Base-by-base conservation (phyloP, 2,888 invertebrate species). In the Thecophora atra region DNA sequence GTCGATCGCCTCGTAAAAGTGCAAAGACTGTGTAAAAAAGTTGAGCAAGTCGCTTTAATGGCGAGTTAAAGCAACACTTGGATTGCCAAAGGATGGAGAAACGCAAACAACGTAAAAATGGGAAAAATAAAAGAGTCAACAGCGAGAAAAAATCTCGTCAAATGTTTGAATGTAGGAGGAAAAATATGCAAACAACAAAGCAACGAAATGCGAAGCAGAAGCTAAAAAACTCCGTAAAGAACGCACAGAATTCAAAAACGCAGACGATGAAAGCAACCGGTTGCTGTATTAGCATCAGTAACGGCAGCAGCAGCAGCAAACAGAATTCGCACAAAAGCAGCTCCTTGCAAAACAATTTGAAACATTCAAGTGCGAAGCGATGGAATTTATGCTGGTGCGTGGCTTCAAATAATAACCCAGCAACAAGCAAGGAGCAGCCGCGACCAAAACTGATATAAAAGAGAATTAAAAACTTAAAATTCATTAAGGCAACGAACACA, bases 401-500 rank as follows among this genome's bases (percentile, higher is more conserved):
- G 24, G 58, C 26, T 56, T 7, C 11, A 54, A 54, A n/a, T 54
- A 13, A 21, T 21, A 24, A 19, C 56, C 26, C 13, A 58, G 58
- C 28, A 28, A 28, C 56, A 13, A 56, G 24, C 11, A 58, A 11
- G n/a, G n/a, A n/a, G n/a, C 13, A 58, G 58, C 28, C 28, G 26
- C 56, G 26, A 56, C 19, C 11, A 58, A 11, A 6, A 8, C 37
- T 11, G 58, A 58, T 58, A 26, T 4, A 3, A 58, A 58, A 24
- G 28, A 58, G 28, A 58, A 58, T 58, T 58, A 58, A 58, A 58
- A 58, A 58, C 26, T 58, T 58, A 58, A 58, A 58, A 58, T 58
- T 24, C 58, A 58, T 58, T 24, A 15, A 58, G 6, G 58, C 15
- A 58, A 2, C 26, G 58, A 58, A 28, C 24, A 28, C 58, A 26